Evolutionary conservation across 30 jellyfish, hydroid and myxozoan species (phyloP).

Genomic region (Nemopilema nomurai): DNA sequence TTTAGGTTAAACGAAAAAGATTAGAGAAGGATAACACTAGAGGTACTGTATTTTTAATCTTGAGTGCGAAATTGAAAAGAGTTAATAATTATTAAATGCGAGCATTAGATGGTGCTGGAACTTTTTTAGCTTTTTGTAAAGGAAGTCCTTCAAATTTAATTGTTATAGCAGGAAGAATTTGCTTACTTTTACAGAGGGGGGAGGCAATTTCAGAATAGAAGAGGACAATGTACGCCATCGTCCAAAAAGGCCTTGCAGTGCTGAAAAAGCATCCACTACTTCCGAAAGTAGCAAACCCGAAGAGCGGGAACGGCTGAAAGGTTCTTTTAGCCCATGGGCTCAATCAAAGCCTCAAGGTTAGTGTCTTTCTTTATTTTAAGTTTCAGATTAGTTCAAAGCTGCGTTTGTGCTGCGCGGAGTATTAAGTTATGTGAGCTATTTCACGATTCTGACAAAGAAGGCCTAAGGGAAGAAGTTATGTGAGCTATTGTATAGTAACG

Average conservation of each 20-base stretch:
- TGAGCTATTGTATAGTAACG: too few relatives aligned
- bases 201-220: not conserved
- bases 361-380: not conserved
- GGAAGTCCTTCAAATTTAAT: too few relatives aligned
- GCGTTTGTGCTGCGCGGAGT: too few relatives aligned
- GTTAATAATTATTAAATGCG: too few relatives aligned
- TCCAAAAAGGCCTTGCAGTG: not conserved
- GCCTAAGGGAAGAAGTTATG: too few relatives aligned
- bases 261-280: not conserved
- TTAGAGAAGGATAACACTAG: not conserved
- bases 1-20: not conserved
- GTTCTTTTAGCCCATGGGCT: conserved; percentile 37
- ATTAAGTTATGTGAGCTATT: too few relatives aligned
- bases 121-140: too few relatives aligned
- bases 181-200: not conserved
- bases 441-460: too few relatives aligned
- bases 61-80: too few relatives aligned
- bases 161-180: too few relatives aligned
- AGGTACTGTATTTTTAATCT: not conserved
- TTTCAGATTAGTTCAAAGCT: too few relatives aligned
- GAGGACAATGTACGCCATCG: not conserved
- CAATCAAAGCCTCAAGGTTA: not conserved
- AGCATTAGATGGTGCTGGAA: too few relatives aligned
- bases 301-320: not conserved
- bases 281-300: not conserved